Conservation (phyloP, 2,797 vertebrate genomes). For the Enteromius treurensis region DNA sequence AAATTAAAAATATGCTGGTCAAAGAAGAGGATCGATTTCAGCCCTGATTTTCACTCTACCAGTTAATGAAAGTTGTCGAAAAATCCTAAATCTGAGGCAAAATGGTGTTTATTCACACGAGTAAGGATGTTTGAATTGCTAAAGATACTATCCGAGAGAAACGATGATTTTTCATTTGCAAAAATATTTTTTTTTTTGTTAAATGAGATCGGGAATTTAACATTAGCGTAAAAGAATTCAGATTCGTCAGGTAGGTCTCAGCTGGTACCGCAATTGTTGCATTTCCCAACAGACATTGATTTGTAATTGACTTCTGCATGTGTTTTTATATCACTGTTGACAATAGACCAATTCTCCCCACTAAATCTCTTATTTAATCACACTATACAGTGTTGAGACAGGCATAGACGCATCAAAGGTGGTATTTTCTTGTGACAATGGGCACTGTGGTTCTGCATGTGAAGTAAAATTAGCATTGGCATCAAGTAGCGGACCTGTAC, state of each 20-base stretch:
- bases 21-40: not conserved
- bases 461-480: conserved; percentile 59
- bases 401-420: not conserved
- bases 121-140: not conserved
- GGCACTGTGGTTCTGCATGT: conserved; percentile 18
- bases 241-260: not conserved
- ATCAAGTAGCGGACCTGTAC: conserved; percentile 51
- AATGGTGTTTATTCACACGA: not conserved
- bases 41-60: not conserved
- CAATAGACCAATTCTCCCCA: not conserved
- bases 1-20: not conserved
- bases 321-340: not conserved
- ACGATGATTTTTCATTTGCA: not conserved
- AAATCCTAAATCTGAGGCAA: not conserved
- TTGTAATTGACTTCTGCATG: not conserved
- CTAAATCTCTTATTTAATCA: not conserved
- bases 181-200: not conserved
- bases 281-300: not conserved
- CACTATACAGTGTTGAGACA: not conserved
- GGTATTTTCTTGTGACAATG: conserved; percentile 11
- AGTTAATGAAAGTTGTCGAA: not conserved
- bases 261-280: not conserved
- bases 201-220: not conserved
- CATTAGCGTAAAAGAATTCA: not conserved
- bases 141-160: not conserved